Evolutionary conservation across 2,113 vertebrate species (phyloP), one percentile per base, ranked within the genome.

Genomic region (Eonycteris spelaea): DNA sequence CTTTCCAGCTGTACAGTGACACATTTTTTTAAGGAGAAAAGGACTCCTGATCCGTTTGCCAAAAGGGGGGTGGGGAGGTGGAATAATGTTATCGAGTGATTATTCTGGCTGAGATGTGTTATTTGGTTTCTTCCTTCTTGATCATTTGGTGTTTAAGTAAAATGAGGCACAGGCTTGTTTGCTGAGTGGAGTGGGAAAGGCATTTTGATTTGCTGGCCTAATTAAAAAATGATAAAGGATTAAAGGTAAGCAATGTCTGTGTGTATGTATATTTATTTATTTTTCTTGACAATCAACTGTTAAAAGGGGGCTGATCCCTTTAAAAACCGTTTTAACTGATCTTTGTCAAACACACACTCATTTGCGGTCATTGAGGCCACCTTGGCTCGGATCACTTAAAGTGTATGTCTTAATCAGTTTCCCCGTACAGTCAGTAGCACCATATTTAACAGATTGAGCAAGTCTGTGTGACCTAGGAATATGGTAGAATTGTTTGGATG

Each of bases 371-470:
- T 97, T 97, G 98, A 98, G 98, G 99, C 99, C 99, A 99, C 99
- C 98, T 98, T 99, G 98, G 98, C 98, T 98, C 98, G 98, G 98
- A 98, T 98, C 98, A 98, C 98, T 98, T 99, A 98, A 98, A 99
- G 98, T 98, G 98, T 98, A 99, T 98, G 98, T 99, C 98, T 99
- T 99, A 98, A 99, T 99, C 98, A 99, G 98, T 98, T 99, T 99
- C 98, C 98, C 98, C 95, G 97, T 98, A 98, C 96, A 98, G 98
- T 98, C 97, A 98, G 98, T 97, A 98, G 98, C 98, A 98, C 98
- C 98, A 96, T 98, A 98, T 98, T 98, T 99, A 98, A 98, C 98
- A 98, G 98, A 98, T 94, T 96, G 98, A 98, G 97, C 97, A 97
- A 97, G 98, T 97, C 97, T 98, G 86, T 98, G 86, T 98, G 98